phyloP scores from a whole-genome alignment of 2,797 vertebrate genomes.

The Myotis vivesi region DNA sequence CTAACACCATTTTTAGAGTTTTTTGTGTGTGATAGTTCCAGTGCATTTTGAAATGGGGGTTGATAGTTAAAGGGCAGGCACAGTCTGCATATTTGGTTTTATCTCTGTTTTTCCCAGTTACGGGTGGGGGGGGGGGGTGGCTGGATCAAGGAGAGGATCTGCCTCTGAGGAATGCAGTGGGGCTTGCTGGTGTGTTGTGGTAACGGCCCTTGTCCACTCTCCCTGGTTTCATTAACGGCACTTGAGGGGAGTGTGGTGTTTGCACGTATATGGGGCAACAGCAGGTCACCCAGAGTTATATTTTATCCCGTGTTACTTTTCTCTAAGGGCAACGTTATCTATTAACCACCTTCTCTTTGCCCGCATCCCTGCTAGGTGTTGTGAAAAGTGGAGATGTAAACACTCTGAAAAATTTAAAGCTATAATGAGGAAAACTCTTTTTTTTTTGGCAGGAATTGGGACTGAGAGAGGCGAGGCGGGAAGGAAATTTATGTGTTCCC shows the following conservation, averaged over 20 bases:
- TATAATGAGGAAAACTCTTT: background rate
- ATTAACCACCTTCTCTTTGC: constrained; percentile 22
- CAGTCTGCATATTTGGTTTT: background rate
- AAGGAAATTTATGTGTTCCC: background rate
- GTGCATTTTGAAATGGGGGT: background rate
- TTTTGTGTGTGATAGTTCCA: background rate
- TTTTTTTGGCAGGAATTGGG: background rate
- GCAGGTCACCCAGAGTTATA: background rate
- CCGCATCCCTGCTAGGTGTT: background rate
- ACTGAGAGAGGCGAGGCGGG: background rate
- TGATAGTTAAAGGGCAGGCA: background rate
- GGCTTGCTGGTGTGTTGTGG: background rate
- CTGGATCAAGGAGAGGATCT: fast-evolving
- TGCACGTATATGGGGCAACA: background rate
- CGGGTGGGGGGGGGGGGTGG: too few relatives aligned
- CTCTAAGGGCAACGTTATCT: background rate
- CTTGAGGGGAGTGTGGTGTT: background rate
- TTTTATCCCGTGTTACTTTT: background rate
- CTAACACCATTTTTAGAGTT: fast-evolving
- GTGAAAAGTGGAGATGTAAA: background rate
- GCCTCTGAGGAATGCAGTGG: background rate
- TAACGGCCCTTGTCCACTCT: background rate
- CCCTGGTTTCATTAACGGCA: background rate
- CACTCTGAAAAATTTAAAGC: background rate
- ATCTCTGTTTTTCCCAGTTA: background rate